A percentile compares a stretch with the other conserved stretches of the same genome.
phyloP scores from a whole-genome alignment of 2,888 invertebrate species.

The Schizotus pectinicornis region DNA sequence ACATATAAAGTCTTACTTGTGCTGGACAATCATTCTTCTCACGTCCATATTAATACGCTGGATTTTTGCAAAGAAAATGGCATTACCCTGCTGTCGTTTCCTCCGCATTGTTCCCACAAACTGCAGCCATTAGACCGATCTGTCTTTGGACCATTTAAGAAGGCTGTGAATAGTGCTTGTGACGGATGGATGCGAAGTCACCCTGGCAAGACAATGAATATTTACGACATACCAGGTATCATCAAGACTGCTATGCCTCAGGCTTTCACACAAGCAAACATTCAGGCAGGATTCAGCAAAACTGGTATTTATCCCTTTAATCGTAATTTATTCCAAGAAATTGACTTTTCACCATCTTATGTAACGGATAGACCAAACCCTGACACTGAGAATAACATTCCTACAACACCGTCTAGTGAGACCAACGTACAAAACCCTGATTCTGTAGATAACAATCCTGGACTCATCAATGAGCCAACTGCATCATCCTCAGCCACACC shows the following conservation, averaged over 20 bases:
- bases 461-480: slow-evolving; percentile 15
- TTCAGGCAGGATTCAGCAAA: slow-evolving; percentile 17
- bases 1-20: too few relatives aligned
- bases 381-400: background rate
- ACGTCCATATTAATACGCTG: too few relatives aligned
- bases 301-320: slow-evolving; percentile 18
- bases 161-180: too few relatives aligned
- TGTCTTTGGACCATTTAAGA: too few relatives aligned
- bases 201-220: too few relatives aligned
- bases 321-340: slow-evolving; percentile 7
- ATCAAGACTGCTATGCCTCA: slow-evolving; percentile 5
- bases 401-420: slow-evolving; percentile 10
- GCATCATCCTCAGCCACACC: slow-evolving; percentile 13
- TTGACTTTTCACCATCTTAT: slow-evolving; percentile 8
- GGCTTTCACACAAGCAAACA: slow-evolving; percentile 12
- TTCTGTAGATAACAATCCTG: slow-evolving; percentile 18
- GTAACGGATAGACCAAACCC: slow-evolving; percentile 9
- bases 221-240: too few relatives aligned
- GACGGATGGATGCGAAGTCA: too few relatives aligned
- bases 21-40: too few relatives aligned
- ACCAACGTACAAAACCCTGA: slow-evolving; percentile 13
- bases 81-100: too few relatives aligned
- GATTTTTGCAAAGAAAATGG: too few relatives aligned
- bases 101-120: too few relatives aligned
- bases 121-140: too few relatives aligned